Conservation (phyloP, 2,888 invertebrate genomes). For the Diachrysia chrysitis region DNA sequence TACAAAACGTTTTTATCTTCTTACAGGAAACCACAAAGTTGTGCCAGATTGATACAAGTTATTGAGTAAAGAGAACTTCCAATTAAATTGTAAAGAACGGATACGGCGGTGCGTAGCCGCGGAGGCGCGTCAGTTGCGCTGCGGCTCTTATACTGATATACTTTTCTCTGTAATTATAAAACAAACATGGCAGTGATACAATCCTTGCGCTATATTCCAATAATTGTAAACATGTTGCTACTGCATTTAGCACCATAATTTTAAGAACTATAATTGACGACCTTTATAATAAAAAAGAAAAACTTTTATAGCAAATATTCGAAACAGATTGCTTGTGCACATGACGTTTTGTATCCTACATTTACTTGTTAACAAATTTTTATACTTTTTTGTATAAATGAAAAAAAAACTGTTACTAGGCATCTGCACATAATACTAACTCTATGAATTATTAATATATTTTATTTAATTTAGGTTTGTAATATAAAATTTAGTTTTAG, state of each 20-base stretch:
- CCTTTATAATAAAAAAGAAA: conserved; percentile 17
- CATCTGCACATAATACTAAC: conserved; percentile 22
- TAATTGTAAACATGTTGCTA: conserved; percentile 51
- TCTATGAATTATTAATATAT: conserved; percentile 30
- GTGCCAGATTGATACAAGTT: conserved; percentile 73
- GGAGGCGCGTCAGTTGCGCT: conserved; percentile 70
- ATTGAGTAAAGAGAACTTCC: conserved; percentile 70
- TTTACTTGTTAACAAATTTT: conserved; percentile 26
- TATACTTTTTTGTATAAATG: not conserved
- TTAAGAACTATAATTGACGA: conserved; percentile 11
- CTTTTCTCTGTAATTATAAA: conserved; percentile 75
- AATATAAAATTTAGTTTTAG: conserved; percentile 71
- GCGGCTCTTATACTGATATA: conserved; percentile 68
- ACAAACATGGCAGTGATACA: conserved; percentile 70
- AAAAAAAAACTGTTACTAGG: conserved; percentile 27
- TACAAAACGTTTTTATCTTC: conserved; percentile 41
- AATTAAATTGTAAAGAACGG: conserved; percentile 70
- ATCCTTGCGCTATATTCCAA: conserved; percentile 57
- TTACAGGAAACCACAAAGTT: conserved; percentile 71
- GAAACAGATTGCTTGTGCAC: conserved; percentile 27
- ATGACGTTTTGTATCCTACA: conserved; percentile 26
- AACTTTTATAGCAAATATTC: conserved; percentile 24
- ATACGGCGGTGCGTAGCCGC: conserved; percentile 61
- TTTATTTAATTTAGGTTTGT: conserved; percentile 66
- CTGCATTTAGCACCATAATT: conserved; percentile 18